These are phyloP conservation scores for Diloba caeruleocephala DNA, from an alignment of 2,888 invertebrate species.

Conservation along the genomic window DNA sequence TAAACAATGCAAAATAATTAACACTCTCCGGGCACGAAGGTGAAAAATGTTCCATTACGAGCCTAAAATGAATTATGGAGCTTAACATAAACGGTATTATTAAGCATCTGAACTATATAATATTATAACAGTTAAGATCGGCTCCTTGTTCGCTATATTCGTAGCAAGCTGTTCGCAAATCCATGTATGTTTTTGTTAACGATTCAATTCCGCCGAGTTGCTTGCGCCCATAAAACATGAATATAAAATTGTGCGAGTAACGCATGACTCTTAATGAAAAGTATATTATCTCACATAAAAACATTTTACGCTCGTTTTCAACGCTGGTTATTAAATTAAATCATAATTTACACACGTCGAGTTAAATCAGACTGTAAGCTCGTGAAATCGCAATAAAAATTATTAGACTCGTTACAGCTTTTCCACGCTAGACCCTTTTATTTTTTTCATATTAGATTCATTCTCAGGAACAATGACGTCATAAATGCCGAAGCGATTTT, in stretches of 20 bases:
- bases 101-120: slow-evolving; percentile 40
- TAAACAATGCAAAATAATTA: slow-evolving; percentile 55
- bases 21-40: slow-evolving; percentile 48
- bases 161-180: slow-evolving; percentile 57
- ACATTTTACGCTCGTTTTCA: slow-evolving; percentile 84
- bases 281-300: slow-evolving; percentile 86
- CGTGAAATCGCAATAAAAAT: slow-evolving; percentile 84
- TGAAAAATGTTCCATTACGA: slow-evolving; percentile 56
- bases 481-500: slow-evolving; percentile 80
- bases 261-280: slow-evolving; percentile 84
- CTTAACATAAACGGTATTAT: slow-evolving; percentile 44
- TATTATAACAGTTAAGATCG: slow-evolving; percentile 22
- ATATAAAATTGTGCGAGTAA: slow-evolving; percentile 78
- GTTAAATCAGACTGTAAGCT: slow-evolving; percentile 83
- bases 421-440: slow-evolving; percentile 66
- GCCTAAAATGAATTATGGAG: slow-evolving; percentile 44
- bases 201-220: slow-evolving; percentile 69
- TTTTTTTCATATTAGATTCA: slow-evolving; percentile 68
- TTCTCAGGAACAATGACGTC: slow-evolving; percentile 75
- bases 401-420: slow-evolving; percentile 78
- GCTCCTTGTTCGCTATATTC: slow-evolving; percentile 31
- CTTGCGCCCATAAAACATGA: slow-evolving; percentile 73
- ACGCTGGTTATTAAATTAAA: slow-evolving; percentile 85
- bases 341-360: slow-evolving; percentile 85
- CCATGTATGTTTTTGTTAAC: slow-evolving; percentile 64